phyloP scores from a whole-genome alignment of 2,113 vertebrate species.

The Strix uralensis region DNA sequence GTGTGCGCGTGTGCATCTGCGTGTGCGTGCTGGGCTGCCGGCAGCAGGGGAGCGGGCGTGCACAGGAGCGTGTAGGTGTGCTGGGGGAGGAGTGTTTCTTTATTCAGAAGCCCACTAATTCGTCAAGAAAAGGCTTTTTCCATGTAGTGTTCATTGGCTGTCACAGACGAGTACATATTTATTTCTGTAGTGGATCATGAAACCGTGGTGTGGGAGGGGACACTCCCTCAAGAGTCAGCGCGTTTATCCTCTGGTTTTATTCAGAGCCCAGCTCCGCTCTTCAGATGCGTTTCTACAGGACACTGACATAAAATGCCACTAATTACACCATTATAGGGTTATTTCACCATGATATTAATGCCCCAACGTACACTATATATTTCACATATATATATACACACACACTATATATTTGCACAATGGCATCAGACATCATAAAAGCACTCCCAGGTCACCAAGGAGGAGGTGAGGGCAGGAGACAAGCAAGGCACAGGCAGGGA shows the following conservation, averaged over 20 bases:
- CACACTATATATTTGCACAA: background rate
- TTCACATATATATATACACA: too few relatives aligned
- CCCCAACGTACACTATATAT: background rate
- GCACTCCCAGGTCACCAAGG: background rate
- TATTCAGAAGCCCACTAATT: background rate
- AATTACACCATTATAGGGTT: background rate
- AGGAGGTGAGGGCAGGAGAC: background rate
- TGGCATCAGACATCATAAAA: background rate
- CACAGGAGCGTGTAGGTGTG: background rate
- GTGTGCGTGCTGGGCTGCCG: background rate
- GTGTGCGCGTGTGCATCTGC: fast-evolving
- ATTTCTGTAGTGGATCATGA: background rate
- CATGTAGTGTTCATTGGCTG: background rate
- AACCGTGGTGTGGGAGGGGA: background rate
- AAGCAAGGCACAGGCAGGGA: background rate
- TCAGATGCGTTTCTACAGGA: background rate
- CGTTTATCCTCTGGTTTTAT: background rate
- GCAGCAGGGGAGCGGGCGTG: background rate
- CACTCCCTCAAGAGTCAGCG: fast-evolving
- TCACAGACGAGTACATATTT: background rate
- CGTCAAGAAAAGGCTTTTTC: background rate
- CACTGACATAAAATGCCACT: background rate
- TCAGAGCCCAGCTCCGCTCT: background rate
- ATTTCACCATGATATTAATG: background rate
- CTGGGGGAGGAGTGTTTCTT: background rate